Evolutionary conservation across 2,888 invertebrate genomes (phyloP).

Genomic region (Sabellastarte sp.): DNA sequence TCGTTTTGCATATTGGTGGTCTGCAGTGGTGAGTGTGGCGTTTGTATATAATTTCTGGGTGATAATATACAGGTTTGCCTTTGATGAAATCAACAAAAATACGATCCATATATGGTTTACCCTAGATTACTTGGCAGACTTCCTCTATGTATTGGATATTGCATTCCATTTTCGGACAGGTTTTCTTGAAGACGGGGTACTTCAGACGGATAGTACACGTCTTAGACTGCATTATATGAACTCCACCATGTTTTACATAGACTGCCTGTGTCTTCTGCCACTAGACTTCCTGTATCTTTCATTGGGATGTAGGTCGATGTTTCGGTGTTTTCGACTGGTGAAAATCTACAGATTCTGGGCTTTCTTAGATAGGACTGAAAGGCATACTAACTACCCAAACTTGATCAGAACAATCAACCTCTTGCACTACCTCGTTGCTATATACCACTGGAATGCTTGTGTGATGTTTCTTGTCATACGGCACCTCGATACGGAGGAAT

Average conservation of each 20-base stretch:
- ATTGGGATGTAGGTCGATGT: slow-evolving; percentile 89
- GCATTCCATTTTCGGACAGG: slow-evolving; percentile 84
- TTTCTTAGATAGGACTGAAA: slow-evolving; percentile 96
- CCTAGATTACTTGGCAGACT: slow-evolving; percentile 94
- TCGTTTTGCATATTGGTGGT: slow-evolving; percentile 67
- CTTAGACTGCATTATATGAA: slow-evolving; percentile 96
- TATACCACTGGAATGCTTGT: slow-evolving; percentile 99
- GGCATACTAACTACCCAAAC: slow-evolving; percentile 98
- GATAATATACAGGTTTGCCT: slow-evolving; percentile 71
- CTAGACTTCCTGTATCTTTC: slow-evolving; percentile 97
- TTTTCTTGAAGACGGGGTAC: slow-evolving; percentile 94
- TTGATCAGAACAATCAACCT: slow-evolving; percentile 65
- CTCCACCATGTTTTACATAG: slow-evolving; percentile 95
- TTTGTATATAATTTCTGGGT: slow-evolving; percentile 57
- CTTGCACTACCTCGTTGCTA: slow-evolving; percentile 88
- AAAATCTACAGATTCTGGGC: slow-evolving; percentile 98
- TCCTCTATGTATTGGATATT: slow-evolving; percentile 93
- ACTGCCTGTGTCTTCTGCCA: slow-evolving; percentile 95
- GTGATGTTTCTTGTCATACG: slow-evolving; percentile 78
- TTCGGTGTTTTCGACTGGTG: slow-evolving; percentile 91
- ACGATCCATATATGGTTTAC: slow-evolving; percentile 94
- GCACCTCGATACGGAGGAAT: slow-evolving; percentile 21
- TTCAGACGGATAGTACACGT: slow-evolving; percentile 92
- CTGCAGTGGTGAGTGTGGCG: slow-evolving; percentile 56
- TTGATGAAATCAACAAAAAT: slow-evolving; percentile 86